These are phyloP conservation scores for Vulpes vulpes DNA, from an alignment of 2,113 vertebrate genomes.

Conservation along the genomic window DNA sequence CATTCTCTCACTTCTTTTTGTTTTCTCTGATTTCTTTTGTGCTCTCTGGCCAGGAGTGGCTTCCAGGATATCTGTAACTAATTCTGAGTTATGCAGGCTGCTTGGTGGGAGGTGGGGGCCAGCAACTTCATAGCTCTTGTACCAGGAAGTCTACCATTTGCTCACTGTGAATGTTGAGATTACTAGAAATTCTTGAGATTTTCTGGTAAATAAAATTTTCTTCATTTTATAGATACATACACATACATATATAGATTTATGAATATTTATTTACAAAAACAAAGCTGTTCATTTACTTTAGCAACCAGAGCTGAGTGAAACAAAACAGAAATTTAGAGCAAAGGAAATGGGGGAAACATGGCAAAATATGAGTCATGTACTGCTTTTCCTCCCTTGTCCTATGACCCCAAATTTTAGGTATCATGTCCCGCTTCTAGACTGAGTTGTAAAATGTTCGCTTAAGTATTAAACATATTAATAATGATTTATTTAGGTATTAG, in stretches of 20 bases:
- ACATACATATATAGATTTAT: slow-evolving; percentile 53
- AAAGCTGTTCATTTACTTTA: slow-evolving; percentile 71
- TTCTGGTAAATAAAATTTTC: slow-evolving; percentile 25
- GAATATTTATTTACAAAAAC: slow-evolving; percentile 67
- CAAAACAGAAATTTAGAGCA: slow-evolving; percentile 29
- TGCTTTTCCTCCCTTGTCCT: neutral
- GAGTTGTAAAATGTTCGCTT: neutral
- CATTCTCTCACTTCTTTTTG: neutral
- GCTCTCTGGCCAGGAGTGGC: neutral
- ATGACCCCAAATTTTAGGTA: neutral
- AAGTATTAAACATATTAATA: neutral
- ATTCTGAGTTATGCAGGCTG: neutral
- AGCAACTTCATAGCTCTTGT: neutral
- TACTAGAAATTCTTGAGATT: neutral
- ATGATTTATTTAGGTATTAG: neutral
- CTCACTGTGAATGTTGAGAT: neutral
- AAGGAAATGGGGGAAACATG: neutral
- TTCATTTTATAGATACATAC: slow-evolving; percentile 25
- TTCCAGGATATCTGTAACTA: neutral
- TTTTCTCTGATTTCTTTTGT: neutral
- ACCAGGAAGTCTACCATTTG: neutral
- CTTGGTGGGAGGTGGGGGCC: neutral
- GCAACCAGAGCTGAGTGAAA: slow-evolving; percentile 44
- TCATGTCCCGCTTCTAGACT: neutral
- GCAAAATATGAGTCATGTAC: neutral